Base-by-base conservation (phyloP, 2,113 vertebrate genomes). In the Loxodonta africana region DNA sequence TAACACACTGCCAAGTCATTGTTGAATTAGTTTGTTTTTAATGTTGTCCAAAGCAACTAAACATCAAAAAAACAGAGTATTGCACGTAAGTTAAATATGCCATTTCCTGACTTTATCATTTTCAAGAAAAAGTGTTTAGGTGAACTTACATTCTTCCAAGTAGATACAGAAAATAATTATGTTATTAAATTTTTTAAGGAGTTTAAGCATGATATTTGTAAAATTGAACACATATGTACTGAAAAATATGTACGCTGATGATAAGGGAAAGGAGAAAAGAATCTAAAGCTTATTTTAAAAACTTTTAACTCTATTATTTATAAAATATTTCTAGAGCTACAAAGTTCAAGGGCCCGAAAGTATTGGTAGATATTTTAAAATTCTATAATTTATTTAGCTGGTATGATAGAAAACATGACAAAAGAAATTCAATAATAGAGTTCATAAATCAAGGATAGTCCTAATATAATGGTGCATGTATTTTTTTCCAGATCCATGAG, bases 11-110 rank as follows among this genome's bases (percentile, higher is more conserved):
- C 88, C 14, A n/a, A 89, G 20, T 48, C 14, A 51, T 5, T 95
- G 77, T 17, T 92, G 10, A 97, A 90, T 97, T 69, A 85, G 83
- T 94, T 78, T 95, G 21, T 28, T 94, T 84, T 95, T 97, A 95
- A 80, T 21, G 95, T 92, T 53, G n/a, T 33, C 20, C 28, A 85
- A 95, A 88, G 10, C 8, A 80, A 2, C 23, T 6, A 57, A 60
- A 69, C 11, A 80, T 94, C 37, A 84, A 94, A 57, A 93, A 92
- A 92, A 2, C 2, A 57, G 18, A 11, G 15, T 81, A 90, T 86
- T 91, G 0, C 48, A 96, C 88, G 95, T 26, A 65, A 92, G 21
- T 57, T 69, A 28, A 25, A 30, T 30, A 30, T 63, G 14, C 8
- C 12, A 51, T 44, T 88, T 83, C 37, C 69, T 94, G 3, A 69